Evolutionary conservation across 2,888 invertebrate genomes (phyloP).

Genomic region (Geophilus truncorum): DNA sequence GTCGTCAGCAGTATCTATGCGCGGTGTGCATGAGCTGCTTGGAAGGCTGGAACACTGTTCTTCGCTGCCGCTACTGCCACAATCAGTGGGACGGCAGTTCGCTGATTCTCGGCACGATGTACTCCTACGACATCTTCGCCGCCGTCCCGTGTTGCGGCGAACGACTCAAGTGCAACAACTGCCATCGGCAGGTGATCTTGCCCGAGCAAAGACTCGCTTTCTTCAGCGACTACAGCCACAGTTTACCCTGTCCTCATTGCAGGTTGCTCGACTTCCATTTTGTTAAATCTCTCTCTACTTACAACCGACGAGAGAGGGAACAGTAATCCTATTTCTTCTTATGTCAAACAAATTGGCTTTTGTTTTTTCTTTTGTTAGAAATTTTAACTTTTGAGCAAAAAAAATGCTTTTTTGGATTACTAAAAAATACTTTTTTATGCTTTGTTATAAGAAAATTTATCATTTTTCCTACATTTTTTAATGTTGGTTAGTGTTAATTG

Average conservation of each 20-base stretch:
- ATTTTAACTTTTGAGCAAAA: not conserved
- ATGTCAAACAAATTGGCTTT: not conserved
- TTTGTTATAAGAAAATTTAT: no score
- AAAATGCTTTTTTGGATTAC: not conserved
- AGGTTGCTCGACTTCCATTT: conserved; percentile 87
- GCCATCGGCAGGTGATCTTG: conserved; percentile 80
- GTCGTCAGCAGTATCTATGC: conserved; percentile 80
- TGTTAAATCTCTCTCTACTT: conserved; percentile 77
- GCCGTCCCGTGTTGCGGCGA: conserved; percentile 94
- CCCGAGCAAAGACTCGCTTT: conserved; percentile 80
- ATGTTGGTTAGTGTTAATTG: no score
- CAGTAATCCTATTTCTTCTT: not conserved
- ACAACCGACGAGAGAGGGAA: conserved; percentile 34
- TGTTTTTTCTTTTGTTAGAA: not conserved
- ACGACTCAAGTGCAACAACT: conserved; percentile 88
- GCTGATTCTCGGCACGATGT: conserved; percentile 93
- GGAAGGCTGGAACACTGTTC: conserved; percentile 64
- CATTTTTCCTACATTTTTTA: no score
- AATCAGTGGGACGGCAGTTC: conserved; percentile 89
- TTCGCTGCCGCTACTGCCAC: conserved; percentile 77
- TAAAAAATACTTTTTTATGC: no score
- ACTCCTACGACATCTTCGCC: conserved; percentile 96
- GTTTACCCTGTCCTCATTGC: conserved; percentile 87
- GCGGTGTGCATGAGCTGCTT: conserved; percentile 93
- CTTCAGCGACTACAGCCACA: conserved; percentile 93